Evolutionary conservation across 2,888 invertebrate species (phyloP), one percentile per base, ranked within the genome.

Genomic region (Drosophila mettleri): DNA sequence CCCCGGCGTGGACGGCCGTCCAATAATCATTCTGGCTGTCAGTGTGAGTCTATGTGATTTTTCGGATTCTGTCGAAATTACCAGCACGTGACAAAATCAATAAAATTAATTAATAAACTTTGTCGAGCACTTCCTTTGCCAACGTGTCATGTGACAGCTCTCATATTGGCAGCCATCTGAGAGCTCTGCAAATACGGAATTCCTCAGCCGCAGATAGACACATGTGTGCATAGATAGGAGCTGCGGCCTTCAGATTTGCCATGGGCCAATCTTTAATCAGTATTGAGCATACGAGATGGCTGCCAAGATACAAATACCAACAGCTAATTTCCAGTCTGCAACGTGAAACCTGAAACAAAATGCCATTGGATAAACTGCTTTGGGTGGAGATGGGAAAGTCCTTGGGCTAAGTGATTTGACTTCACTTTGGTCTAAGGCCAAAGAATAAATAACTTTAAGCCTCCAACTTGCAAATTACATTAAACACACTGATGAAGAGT

Each of bases 61-160:
- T 85, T 74, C 69, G 78, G 86, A 87, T 73, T 82, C 77, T 59
- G 68, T 49, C 59, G 62, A 87, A 85, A 86, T 83, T 80, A 86
- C 85, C 69, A 65, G 73, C 83, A 85, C 88, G 85, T 85, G 85
- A 87, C 88, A 87, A 87, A 87, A 85, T 85, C 86, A 83, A 87
- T 88, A 85, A 85, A 87, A 87, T 87, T 85, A 85, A 85, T 85
- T 85, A 85, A 85, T 87, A 85, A 85, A 85, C 88, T 85, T 85
- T 86, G 86, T 68, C 86, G 70, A 78, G 86, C 73, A 80, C 82
- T 80, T 80, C 83, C 87, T 68, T 68, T 67, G 76, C 84, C 68
- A 72, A 66, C 82, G 83, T 67, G 69, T 79, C 86, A 66, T 84
- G 72, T 84, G 80, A 81, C 85, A 83, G 69, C 68, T 74, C 81